A percentile compares a stretch with the other conserved stretches of the same genome.
These are phyloP conservation scores for Buathra laborator DNA, from an alignment of 2,888 invertebrate genomes.

Conservation along the genomic window DNA sequence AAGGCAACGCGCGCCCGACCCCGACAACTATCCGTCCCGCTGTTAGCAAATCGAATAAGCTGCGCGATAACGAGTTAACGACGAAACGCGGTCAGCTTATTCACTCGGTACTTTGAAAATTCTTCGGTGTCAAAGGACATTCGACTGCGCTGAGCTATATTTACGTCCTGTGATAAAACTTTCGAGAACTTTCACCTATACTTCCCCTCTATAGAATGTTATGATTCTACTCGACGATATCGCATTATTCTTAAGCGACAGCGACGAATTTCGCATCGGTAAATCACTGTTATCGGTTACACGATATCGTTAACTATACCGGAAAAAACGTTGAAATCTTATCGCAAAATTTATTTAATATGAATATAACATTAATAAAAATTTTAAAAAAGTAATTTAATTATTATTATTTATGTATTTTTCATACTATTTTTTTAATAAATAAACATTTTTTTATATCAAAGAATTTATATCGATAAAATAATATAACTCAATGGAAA, in stretches of 20 bases:
- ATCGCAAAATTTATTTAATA: no score
- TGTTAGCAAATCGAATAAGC: slow-evolving; percentile 78
- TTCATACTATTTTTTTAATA: neutral
- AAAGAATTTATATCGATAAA: no score
- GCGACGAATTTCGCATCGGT: no score
- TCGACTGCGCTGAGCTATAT: slow-evolving; percentile 22
- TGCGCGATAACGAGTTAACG: slow-evolving; percentile 77
- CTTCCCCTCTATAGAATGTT: slow-evolving; percentile 25
- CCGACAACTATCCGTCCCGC: slow-evolving; percentile 66
- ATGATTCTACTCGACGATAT: neutral
- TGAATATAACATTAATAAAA: no score
- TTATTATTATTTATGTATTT: neutral
- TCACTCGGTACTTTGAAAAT: slow-evolving; percentile 52
- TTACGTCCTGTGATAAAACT: slow-evolving; percentile 38
- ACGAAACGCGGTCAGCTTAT: slow-evolving; percentile 66
- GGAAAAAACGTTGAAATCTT: no score
- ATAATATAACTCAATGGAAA: neutral
- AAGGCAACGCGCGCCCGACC: slow-evolving; percentile 46
- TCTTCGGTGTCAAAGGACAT: slow-evolving; percentile 57
- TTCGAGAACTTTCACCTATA: slow-evolving; percentile 49
- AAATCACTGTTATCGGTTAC: no score
- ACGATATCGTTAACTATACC: no score
- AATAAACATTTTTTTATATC: no score
- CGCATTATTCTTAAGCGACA: neutral
- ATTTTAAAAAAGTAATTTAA: no score